Percentiles rank a stretch among this genome's conserved stretches.
Evolutionary conservation across 2,113 vertebrate species (phyloP).

Genomic region (Cyphomyrus plagiostoma): DNA sequence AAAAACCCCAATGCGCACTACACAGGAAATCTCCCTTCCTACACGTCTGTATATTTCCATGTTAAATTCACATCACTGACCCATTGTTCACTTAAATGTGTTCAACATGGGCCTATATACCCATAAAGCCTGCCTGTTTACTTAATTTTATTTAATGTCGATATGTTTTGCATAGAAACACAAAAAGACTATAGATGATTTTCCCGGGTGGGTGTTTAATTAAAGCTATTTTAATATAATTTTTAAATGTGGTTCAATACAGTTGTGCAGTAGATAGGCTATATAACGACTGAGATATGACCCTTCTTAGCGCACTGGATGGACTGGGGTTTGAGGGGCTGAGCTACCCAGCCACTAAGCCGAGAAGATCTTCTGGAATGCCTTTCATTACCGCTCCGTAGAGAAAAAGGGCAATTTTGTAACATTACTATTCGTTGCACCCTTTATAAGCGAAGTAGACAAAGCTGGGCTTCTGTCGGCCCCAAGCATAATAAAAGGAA

Average conservation of each 20-base stretch:
- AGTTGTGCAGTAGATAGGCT: background rate
- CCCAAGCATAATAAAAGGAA: constrained; percentile 77
- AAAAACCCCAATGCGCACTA: background rate
- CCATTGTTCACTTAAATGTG: constrained; percentile 11
- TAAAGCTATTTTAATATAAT: background rate
- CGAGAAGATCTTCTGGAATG: constrained; percentile 48
- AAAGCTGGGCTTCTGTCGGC: constrained; percentile 71
- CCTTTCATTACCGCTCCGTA: constrained; percentile 46
- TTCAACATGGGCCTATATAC: background rate
- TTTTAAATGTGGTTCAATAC: background rate
- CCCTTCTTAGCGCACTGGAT: background rate
- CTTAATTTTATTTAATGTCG: background rate
- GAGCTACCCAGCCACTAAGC: constrained; percentile 27
- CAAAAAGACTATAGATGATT: background rate
- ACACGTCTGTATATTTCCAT: constrained; percentile 7
- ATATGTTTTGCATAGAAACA: background rate
- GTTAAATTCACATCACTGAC: constrained; percentile 4
- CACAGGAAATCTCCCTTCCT: constrained; percentile 10
- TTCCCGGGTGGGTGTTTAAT: background rate
- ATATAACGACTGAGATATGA: background rate
- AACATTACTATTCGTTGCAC: constrained; percentile 66
- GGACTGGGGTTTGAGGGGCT: background rate
- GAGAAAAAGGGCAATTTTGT: constrained; percentile 59
- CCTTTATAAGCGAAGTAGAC: constrained; percentile 64
- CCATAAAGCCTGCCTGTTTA: background rate